These are phyloP conservation scores for Thinocorus orbignyianus DNA, from an alignment of 2,113 vertebrate species.

Conservation along the genomic window DNA sequence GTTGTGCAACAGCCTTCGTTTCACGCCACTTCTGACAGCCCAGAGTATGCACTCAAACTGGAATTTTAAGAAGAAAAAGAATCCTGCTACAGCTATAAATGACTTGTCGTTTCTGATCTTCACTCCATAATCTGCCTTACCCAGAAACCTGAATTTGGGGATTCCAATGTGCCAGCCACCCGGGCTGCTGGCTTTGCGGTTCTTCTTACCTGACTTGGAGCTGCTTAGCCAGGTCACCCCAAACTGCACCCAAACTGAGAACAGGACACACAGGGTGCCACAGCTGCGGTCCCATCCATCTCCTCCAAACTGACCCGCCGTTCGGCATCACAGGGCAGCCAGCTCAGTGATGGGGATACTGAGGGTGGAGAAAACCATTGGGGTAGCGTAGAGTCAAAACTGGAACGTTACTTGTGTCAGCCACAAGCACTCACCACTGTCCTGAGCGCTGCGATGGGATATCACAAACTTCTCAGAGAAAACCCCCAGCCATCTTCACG, in stretches of 20 bases:
- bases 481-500: neutral
- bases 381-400: neutral
- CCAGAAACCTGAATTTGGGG: neutral
- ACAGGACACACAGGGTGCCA: neutral
- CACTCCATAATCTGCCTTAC: neutral
- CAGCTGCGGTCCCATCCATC: neutral
- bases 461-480: neutral
- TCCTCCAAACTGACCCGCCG: neutral
- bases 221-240: neutral
- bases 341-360: neutral
- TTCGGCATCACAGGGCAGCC: neutral
- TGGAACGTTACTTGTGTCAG: fast-evolving
- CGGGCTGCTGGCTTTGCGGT: neutral
- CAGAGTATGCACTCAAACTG: neutral
- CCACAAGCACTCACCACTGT: fast-evolving
- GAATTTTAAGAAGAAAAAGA: neutral
- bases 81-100: neutral
- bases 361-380: neutral
- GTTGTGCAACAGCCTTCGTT: neutral
- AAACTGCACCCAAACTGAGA: fast-evolving
- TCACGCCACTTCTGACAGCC: neutral
- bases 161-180: neutral
- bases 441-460: fast-evolving
- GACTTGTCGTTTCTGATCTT: neutral
- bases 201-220: neutral